A percentile compares a stretch with the other conserved stretches of the same genome.
These are phyloP conservation scores for Xestia sexstrigata DNA, from an alignment of 2,888 invertebrate genomes.

Conservation along the genomic window DNA sequence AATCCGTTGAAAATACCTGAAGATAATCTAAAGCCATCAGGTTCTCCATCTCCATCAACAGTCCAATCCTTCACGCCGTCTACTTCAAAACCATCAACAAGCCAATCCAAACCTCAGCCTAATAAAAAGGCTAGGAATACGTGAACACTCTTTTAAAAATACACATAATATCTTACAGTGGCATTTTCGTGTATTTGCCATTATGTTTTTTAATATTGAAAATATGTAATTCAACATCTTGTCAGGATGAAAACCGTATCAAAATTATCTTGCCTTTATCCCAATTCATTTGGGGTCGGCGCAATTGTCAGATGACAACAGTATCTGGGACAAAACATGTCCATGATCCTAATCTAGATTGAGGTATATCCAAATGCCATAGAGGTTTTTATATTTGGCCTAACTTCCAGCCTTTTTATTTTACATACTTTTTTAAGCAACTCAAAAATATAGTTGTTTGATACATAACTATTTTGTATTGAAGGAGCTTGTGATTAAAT, in stretches of 20 bases:
- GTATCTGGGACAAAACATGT: not conserved
- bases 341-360: not conserved
- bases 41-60: not conserved
- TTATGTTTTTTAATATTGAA: not conserved
- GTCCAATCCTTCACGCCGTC: not conserved
- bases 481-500: not conserved
- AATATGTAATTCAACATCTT: not conserved
- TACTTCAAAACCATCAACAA: not conserved
- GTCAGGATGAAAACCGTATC: not conserved
- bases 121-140: not conserved
- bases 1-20: conserved; percentile 82
- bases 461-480: not conserved
- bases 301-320: no score
- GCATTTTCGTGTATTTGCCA: no score
- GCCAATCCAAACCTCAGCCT: not conserved
- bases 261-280: no score
- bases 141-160: not conserved
- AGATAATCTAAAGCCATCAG: conserved; percentile 46
- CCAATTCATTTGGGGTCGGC: no score
- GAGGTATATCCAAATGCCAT: not conserved
- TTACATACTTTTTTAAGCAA: not conserved
- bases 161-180: not conserved
- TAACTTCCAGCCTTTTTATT: not conserved
- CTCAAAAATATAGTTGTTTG: not conserved
- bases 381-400: not conserved